These are phyloP conservation scores for Koerneria pararmatus DNA, from an alignment of 2,888 invertebrate species.

Conservation along the genomic window DNA sequence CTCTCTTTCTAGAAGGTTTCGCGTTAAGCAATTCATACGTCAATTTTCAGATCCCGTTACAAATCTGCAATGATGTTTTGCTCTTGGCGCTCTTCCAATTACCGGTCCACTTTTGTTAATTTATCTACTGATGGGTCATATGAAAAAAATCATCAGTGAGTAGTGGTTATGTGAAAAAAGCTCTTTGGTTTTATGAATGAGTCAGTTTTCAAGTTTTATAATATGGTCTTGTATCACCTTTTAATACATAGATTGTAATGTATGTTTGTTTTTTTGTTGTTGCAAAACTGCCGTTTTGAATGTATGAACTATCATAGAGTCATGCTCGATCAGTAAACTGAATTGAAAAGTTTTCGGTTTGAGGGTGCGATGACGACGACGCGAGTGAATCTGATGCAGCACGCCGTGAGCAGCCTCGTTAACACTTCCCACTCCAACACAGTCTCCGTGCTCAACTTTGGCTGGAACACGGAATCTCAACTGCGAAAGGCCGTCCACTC, in stretches of 20 bases:
- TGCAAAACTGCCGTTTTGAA: too few species aligned
- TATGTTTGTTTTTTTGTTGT: too few species aligned
- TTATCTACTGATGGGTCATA: too few species aligned
- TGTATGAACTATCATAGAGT: neutral
- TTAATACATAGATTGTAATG: too few species aligned
- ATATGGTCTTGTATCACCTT: too few species aligned
- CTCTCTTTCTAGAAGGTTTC: too few species aligned
- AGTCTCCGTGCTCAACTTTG: constrained; percentile 88
- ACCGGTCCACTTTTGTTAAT: constrained; percentile 20
- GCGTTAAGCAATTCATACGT: too few species aligned
- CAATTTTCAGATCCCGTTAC: constrained; percentile 27
- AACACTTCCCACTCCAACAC: constrained; percentile 92
- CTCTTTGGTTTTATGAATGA: too few species aligned
- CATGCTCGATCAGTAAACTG: neutral
- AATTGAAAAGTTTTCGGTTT: constrained; percentile 28
- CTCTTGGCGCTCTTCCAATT: constrained; percentile 83
- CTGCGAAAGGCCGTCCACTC: constrained; percentile 17
- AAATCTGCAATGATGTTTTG: constrained; percentile 81
- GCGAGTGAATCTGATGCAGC: constrained; percentile 80
- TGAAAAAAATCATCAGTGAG: too few species aligned
- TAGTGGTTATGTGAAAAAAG: too few species aligned
- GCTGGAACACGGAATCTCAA: constrained; percentile 69
- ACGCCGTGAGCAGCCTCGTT: too few species aligned
- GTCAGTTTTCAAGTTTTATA: too few species aligned
- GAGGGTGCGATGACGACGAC: constrained; percentile 61